Base-by-base conservation (phyloP, 1,140 invertebrate species). In the Zaprionus gabonicus region DNA sequence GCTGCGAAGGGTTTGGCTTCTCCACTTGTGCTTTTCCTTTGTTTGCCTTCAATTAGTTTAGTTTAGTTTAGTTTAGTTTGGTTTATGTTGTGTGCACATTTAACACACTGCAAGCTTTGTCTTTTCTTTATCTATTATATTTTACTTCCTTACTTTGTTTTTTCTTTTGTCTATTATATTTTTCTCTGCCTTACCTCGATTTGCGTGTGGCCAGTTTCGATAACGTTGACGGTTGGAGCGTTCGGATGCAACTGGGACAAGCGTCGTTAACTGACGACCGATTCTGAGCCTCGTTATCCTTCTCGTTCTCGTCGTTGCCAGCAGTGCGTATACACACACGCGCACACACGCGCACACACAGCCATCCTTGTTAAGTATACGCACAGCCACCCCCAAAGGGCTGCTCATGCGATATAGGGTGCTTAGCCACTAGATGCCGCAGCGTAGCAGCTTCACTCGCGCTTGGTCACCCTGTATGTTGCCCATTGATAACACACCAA, bases 241-340 rank as follows among this genome's bases (percentile, higher is more conserved):
- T 86, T 92, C 91, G 81, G 91, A 92, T 92, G 91, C 91, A 92
- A 92, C 91, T 92, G 79, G 91, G 76, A 74, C 81, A 76, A 75
- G 86, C 81, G 71, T 85, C 85, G 85, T 85, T 88, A 88, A 88
- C 71, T 76, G 85, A 68, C 85, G 85, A 88, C 78, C 85, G 70
- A 65, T 88, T 77, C 64, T 64, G 64, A 67, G 49, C 57, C 63
- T 73, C 63, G 71, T 73, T 67, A 73, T 77, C 75, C 70, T 68
- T 68, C 46, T 83, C 84, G 63, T 41, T 60, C 59, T 82, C 72
- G 51, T 88, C 82, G 64, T 78, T 41, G 60, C 53, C 65, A 76
- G 46, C 55, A 46, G 63, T 84, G 78, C 83, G 82, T 87, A 84
- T 81, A 84, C 73, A 73, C 60, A 36, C 56, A 49, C 71, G 64